phyloP scores from a whole-genome alignment of 2,113 vertebrate genomes.

The Catharus bicknelli region DNA sequence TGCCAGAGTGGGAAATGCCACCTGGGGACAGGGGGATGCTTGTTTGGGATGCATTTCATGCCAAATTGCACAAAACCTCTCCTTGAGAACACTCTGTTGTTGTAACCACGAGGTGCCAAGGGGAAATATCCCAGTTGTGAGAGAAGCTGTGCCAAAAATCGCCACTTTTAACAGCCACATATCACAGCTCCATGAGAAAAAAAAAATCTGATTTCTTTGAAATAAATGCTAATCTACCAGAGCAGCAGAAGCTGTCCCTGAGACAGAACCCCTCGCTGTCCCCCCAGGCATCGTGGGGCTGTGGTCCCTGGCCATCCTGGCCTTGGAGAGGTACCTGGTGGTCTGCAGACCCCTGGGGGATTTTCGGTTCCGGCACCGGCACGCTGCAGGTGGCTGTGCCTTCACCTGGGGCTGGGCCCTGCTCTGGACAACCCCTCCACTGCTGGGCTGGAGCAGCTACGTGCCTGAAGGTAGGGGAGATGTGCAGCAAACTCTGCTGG shows the following conservation, averaged over 20 bases:
- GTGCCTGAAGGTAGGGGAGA: constrained; percentile 67
- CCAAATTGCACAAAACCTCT: not conserved
- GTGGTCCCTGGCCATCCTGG: constrained; percentile 73
- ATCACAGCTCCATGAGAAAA: not conserved
- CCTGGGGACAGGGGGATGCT: too few relatives aligned
- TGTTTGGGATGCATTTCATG: accelerated
- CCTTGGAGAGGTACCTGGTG: constrained; percentile 63
- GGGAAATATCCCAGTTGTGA: not conserved
- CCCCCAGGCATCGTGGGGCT: constrained; percentile 70
- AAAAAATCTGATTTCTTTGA: not conserved
- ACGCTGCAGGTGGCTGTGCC: constrained; percentile 49
- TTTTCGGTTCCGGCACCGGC: constrained; percentile 59
- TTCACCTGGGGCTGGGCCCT: constrained; percentile 71
- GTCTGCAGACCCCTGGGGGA: constrained; percentile 71
- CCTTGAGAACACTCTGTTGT: accelerated
- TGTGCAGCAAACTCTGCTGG: not conserved
- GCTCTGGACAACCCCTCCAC: constrained; percentile 62
- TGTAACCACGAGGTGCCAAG: accelerated
- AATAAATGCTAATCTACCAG: accelerated
- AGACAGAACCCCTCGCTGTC: not conserved
- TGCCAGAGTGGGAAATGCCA: too few relatives aligned
- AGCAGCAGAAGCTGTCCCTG: not conserved
- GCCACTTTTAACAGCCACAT: not conserved
- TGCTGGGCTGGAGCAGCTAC: constrained; percentile 73
- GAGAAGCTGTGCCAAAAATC: not conserved